Base-by-base conservation (phyloP, 2,113 vertebrate species). In the Tetraodon nigroviridis region DNA sequence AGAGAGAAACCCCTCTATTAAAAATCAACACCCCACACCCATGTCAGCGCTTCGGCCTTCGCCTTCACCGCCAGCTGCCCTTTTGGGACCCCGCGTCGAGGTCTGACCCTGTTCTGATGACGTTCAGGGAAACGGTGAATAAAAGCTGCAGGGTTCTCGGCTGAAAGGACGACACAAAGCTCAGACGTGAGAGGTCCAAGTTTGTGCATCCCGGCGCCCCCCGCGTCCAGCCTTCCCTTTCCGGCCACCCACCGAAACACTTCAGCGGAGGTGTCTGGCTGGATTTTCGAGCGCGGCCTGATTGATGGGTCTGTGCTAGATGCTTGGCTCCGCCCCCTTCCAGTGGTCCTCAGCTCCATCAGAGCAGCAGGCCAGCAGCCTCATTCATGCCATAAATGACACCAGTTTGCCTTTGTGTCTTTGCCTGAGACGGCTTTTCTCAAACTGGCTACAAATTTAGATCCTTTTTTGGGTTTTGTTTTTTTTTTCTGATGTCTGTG, bases 1-100 rank as follows among this genome's bases (percentile, higher is more conserved):
- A 88, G 84, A 91, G 87, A 92, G 85, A 94, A 93, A 91, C 86
- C 90, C 86, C 87, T 89, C 70, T 27, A 82, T 82, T 81, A 62
- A 76, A 81, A 61, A 90, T 89, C 90, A 87, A 73, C 71, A 70
- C 21, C 32, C 58, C 61, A 41, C 13, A 7, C 20, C 52, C 11
- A 11, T 37, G 32, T 37, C 15, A 5, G 12, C 65, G 19, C 49
- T 51, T 55, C 19, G 45, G 46, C 63, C 63, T 54, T 24, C 19
- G n/a, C 51, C 27, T 55, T 21, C 45, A 18, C 21, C 45, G 51
- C 4, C 15, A 52, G 48, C 41, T 46, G 42, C 54, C 22, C 19
- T 57, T 71, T 76, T 51, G 18, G 32, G 32, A 37, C 32, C 10
- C 49, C 40, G 27, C 40, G 49, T 40, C 11, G 61, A 67, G 51